Percentiles rank a stretch among this genome's conserved stretches.
These are phyloP conservation scores for Tyrophagus putrescentiae DNA, from an alignment of 1,140 invertebrate species.

Conservation along the genomic window DNA sequence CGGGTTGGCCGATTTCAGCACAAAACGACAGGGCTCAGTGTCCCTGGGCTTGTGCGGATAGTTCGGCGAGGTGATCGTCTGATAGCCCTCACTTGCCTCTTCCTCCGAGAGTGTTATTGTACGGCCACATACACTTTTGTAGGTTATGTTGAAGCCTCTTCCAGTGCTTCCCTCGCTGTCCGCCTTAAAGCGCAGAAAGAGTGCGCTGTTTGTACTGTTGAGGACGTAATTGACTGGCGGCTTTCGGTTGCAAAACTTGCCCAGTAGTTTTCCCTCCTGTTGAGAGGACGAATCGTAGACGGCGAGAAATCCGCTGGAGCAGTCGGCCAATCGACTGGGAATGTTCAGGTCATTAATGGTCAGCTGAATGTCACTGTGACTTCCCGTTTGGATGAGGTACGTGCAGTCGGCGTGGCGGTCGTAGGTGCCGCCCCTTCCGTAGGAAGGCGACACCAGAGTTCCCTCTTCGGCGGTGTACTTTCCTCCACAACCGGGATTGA, in stretches of 20 bases:
- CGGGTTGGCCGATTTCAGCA: constrained; percentile 39
- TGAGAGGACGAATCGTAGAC: constrained; percentile 47
- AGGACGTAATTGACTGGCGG: constrained; percentile 34
- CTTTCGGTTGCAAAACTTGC: constrained; percentile 39
- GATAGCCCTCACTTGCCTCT: constrained; percentile 39
- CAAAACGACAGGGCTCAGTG: constrained; percentile 45
- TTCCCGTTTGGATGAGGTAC: constrained; percentile 57
- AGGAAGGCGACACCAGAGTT: constrained; percentile 49
- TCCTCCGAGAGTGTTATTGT: constrained; percentile 34
- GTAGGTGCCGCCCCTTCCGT: constrained; percentile 58
- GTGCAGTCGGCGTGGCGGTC: constrained; percentile 50
- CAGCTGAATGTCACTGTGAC: constrained; percentile 50
- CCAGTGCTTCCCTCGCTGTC: constrained; percentile 41
- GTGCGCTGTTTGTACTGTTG: constrained; percentile 42
- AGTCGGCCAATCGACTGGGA: constrained; percentile 42
- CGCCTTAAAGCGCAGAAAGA: constrained; percentile 49
- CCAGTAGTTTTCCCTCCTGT: constrained; percentile 34
- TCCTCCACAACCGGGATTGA: constrained; percentile 39
- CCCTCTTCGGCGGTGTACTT: constrained; percentile 29
- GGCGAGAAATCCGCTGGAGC: constrained; percentile 43
- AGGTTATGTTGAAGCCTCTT: constrained; percentile 41
- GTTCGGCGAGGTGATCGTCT: constrained; percentile 35
- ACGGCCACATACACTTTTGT: constrained; percentile 32
- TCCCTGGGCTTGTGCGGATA: constrained; percentile 24
- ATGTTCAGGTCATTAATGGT: constrained; percentile 56